Evolutionary conservation across 2,113 vertebrate species (phyloP), one percentile per base, ranked within the genome.

Genomic region (Mystacornis crossleyi): DNA sequence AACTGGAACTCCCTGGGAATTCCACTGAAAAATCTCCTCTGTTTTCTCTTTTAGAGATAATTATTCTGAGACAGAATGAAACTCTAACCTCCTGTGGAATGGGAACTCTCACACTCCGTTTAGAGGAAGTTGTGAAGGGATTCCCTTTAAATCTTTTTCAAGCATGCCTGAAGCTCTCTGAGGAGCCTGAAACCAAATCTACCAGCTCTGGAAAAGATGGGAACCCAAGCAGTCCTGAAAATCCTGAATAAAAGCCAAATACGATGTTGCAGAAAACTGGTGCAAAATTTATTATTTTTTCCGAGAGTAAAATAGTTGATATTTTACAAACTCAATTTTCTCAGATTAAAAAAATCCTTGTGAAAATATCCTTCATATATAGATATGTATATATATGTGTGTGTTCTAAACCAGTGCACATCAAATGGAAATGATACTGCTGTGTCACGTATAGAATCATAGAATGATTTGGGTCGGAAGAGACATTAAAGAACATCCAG

Each of bases 41-140:
- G 4, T 89, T 96, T 95, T 86, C 72, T 66, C n/a, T 90, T 88
- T 54, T 66, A 55, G 55, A 95, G 47, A 61, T 80, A 73, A 55
- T 95, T 86, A 78, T 92, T 90, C 85, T 81, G 54, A 82, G 57
- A 86, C 18, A 71, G 89, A 93, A 97, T 42, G 43, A 50, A 95
- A 43, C 54, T 15, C 51, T 48, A 29, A 36, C 86, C 61, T 95
- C 73, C 60, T 61, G 77, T 94, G 77, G 61, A 92, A 86, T 55
- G 73, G 77, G 57, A 78, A 31, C 38, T 71, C 83, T 86, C 17
- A 55, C 15, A 4, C 29, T 79, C 38, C 33, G 45, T 91, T 78
- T 74, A 65, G 57, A 81, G 19, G 31, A 66, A 86, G 81, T 87
- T 83, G 86, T 91, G 83, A 97, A 89, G 48, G 55, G 69, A 81